Conservation (phyloP, 2,888 invertebrate species). For the Cryptops parisi region DNA sequence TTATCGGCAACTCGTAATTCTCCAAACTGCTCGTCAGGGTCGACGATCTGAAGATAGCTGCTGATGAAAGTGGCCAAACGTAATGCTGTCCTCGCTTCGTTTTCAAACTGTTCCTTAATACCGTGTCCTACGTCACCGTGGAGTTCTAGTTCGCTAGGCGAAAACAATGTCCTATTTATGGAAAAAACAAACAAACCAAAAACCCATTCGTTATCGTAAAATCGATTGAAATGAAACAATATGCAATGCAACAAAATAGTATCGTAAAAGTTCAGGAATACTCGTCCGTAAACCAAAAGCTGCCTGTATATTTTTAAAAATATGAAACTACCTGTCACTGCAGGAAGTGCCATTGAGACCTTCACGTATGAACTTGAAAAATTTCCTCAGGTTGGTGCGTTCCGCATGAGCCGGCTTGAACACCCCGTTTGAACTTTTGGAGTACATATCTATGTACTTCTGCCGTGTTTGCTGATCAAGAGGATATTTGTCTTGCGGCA, state of each 20-base stretch:
- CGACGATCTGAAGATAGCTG: conserved; percentile 55
- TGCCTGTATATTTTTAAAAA: background rate
- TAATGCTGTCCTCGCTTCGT: conserved; percentile 94
- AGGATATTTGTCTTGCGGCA: background rate
- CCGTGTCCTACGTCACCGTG: conserved; percentile 80
- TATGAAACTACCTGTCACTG: background rate
- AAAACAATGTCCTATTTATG: background rate
- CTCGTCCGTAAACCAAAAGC: background rate
- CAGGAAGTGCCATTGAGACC: background rate
- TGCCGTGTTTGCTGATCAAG: background rate
- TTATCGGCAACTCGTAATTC: conserved; percentile 78
- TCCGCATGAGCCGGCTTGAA: background rate
- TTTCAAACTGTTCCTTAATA: conserved; percentile 74
- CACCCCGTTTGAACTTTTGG: background rate
- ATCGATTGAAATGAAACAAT: no score
- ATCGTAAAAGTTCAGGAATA: background rate
- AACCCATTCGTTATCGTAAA: no score
- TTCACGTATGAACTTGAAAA: background rate
- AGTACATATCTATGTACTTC: background rate
- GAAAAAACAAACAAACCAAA: background rate
- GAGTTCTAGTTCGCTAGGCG: conserved; percentile 47
- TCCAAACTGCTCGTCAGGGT: conserved; percentile 76
- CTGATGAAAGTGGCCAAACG: conserved; percentile 90
- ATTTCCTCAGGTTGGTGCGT: background rate
- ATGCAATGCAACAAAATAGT: conserved; percentile 1